Evolutionary conservation across 2,797 vertebrate species (phyloP), one percentile per base, ranked within the genome.

Genomic region (Mormyrus proboscirostris): DNA sequence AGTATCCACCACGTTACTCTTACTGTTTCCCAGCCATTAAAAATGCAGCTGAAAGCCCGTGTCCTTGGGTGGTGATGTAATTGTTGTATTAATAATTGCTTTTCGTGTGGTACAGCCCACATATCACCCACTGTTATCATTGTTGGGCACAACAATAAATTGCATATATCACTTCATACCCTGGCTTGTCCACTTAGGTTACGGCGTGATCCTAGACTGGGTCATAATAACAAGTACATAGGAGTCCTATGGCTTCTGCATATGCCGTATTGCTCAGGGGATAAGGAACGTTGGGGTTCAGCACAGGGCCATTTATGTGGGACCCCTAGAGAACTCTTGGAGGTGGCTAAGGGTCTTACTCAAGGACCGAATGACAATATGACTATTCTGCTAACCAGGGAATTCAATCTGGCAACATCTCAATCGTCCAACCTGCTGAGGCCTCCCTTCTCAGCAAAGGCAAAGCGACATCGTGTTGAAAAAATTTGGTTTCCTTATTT

Each of bases 401-500:
- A 22, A 73, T 73, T 73, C 65, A 38, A 73, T 38, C 65, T 5
- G 65, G 65, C 65, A 73, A 33, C 12, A 33, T 73, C 4, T 33
- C 12, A 73, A 4, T 73, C 1, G 1, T 0, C 65, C 25, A 16
- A 16, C 10, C 12, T 5, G 4, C 12, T 38, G 29, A 38, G 12
- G 10, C 10, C 25, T 69, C 10, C 1, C 10, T 33, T 25, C 62
- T 65, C 62, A 65, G 22, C 62, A 65, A 65, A 65, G 62, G 92
- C 91, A 62, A 89, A 91, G 91, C 88, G 90, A 57, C 90, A 87
- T 73, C 91, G 90, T 89, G 91, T 93, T 91, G 91, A 89, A 93
- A 44, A 91, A 93, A 93, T 90, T 91, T 0, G 19, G 91, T 92
- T 94, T 93, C 92, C 92, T 92, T 89, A 91, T 92, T 19, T 82